Percentiles rank a stretch among this genome's conserved stretches.
phyloP scores from a whole-genome alignment of 2,888 invertebrate genomes.

The Acronicta aceris region DNA sequence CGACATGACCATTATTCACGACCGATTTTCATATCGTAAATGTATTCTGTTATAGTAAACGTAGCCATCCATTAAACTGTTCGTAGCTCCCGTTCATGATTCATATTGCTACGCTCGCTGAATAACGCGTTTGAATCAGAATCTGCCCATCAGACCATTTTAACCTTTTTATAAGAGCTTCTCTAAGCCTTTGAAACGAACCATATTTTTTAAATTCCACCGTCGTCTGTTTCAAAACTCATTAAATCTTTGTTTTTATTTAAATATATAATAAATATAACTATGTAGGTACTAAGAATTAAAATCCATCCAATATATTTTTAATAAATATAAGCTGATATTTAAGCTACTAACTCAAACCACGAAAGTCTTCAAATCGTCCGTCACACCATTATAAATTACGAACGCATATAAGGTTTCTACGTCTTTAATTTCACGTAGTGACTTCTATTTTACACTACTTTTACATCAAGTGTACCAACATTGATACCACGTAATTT shows the following conservation, averaged over 20 bases:
- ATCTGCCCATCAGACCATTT: constrained; percentile 66
- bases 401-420: too few species aligned
- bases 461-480: too few species aligned
- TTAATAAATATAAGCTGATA: too few species aligned
- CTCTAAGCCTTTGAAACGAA: constrained; percentile 38
- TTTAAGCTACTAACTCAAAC: too few species aligned
- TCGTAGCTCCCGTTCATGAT: constrained; percentile 61
- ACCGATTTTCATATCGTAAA: constrained; percentile 10
- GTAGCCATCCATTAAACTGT: constrained; percentile 38
- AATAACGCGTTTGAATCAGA: constrained; percentile 69
- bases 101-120: constrained; percentile 71
- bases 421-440: too few species aligned
- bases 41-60: constrained; percentile 26
- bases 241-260: background rate
- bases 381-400: too few species aligned
- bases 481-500: too few species aligned
- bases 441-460: too few species aligned
- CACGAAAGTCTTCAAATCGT: too few species aligned
- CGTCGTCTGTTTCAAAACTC: background rate
- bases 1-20: constrained; percentile 33
- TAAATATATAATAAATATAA: background rate
- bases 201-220: constrained; percentile 17
- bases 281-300: too few species aligned
- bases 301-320: too few species aligned
- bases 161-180: constrained; percentile 47